These are phyloP conservation scores for Drosophila anomalipes DNA, from an alignment of 2,888 invertebrate genomes.

Conservation along the genomic window DNA sequence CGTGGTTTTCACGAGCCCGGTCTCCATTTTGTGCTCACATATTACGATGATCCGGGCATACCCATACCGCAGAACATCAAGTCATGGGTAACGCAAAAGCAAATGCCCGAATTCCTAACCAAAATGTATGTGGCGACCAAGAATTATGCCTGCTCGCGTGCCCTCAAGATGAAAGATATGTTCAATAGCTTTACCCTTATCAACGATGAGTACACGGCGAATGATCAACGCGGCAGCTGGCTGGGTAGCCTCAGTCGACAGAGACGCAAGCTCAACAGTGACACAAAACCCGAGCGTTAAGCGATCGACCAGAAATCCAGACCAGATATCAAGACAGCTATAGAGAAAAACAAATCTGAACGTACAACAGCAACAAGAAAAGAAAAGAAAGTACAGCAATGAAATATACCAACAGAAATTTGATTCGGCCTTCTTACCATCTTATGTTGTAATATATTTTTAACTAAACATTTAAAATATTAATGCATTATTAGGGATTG, in stretches of 20 bases:
- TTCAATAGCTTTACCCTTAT: slow-evolving; percentile 68
- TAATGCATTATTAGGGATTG: slow-evolving; percentile 34
- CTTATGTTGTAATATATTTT: slow-evolving; percentile 47
- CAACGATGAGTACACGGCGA: slow-evolving; percentile 79
- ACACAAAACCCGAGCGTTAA: slow-evolving; percentile 38
- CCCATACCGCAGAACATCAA: slow-evolving; percentile 90
- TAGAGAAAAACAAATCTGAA: slow-evolving; percentile 2
- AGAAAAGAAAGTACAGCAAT: slow-evolving; percentile 14
- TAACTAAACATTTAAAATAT: slow-evolving; percentile 15
- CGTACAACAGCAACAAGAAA: not conserved
- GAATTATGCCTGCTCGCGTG: slow-evolving; percentile 86
- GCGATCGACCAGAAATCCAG: slow-evolving; percentile 6
- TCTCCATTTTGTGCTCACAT: slow-evolving; percentile 91
- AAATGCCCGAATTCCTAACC: slow-evolving; percentile 91
- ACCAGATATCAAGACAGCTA: slow-evolving; percentile 12
- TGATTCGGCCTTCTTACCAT: slow-evolving; percentile 21
- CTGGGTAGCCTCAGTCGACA: slow-evolving; percentile 58
- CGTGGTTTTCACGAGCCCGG: slow-evolving; percentile 83
- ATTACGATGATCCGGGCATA: slow-evolving; percentile 94
- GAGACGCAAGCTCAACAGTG: slow-evolving; percentile 30
- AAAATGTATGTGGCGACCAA: slow-evolving; percentile 90
- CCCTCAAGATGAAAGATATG: slow-evolving; percentile 84
- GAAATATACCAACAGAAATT: slow-evolving; percentile 21
- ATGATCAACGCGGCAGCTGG: slow-evolving; percentile 79
- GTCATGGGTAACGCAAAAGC: slow-evolving; percentile 91